Percentiles rank a stretch among this genome's conserved stretches.
Conservation (phyloP, 2,113 vertebrate species). For the Pedionomus torquatus region DNA sequence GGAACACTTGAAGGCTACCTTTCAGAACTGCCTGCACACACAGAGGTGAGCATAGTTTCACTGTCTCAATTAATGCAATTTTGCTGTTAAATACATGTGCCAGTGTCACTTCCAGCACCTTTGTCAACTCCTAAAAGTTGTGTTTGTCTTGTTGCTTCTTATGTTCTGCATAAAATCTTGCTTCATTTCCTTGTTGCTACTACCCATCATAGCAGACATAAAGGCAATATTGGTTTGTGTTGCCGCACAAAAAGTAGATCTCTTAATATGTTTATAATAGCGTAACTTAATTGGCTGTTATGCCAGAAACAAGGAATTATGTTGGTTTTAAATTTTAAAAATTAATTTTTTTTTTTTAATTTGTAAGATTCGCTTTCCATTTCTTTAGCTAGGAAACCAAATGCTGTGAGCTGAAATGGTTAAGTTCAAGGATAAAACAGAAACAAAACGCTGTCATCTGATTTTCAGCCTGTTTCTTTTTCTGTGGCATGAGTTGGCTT, state of each 20-base stretch:
- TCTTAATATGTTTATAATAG: background rate
- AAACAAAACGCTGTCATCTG: rapidly evolving
- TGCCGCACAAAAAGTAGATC: background rate
- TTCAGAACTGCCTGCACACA: background rate
- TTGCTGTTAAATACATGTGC: background rate
- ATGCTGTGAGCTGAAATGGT: rapidly evolving
- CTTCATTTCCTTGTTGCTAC: background rate
- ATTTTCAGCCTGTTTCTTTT: background rate
- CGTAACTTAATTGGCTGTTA: background rate
- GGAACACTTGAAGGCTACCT: background rate
- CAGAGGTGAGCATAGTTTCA: background rate
- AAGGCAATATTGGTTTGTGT: background rate
- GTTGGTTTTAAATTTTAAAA: background rate
- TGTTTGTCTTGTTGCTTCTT: background rate
- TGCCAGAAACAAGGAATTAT: background rate
- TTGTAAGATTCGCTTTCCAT: background rate
- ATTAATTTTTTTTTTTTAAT: too few relatives aligned
- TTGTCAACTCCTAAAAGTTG: background rate
- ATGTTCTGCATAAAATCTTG: background rate
- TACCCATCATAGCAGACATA: background rate
- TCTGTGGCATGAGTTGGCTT: background rate
- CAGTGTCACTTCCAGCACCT: background rate
- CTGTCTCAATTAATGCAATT: background rate
- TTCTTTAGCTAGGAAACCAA: background rate
- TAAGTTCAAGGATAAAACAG: background rate